Base-by-base conservation (phyloP, 2,113 vertebrate genomes). In the Azemiops feae region DNA sequence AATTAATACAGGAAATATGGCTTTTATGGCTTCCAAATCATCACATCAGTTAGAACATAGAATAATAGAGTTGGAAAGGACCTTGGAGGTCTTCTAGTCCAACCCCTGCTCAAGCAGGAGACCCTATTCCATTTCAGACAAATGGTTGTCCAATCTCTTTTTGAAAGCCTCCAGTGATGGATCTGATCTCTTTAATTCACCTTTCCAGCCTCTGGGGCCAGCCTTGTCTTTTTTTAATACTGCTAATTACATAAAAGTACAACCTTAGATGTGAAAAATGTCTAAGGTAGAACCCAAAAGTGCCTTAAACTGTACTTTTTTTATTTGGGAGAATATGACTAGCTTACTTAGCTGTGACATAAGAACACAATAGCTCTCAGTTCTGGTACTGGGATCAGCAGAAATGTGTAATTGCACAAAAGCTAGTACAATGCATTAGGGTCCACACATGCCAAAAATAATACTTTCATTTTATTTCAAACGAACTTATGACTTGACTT, bases 401-500 rank as follows among this genome's bases (percentile, higher is more conserved):
- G 50, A 11, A 34, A 87, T 34, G 30, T 11, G 7, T 52, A 30
- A 11, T 14, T 86, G 43, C 18, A 14, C 3, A 6, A 52, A 34
- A 30, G 30, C 27, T 60, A 27, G 55, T 8, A 50, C 27, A 87
- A 25, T 87, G 91, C 89, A 91, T 94, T 95, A 95, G 95, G 95
- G 91, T 86, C 60, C 39, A 11, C 11, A n/a, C 11, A 47, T 86
- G 27, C 23, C 50, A n/a, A 55, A 92, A 57, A 89, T n/a, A 92
- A 93, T 10, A 86, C 92, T 74, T 96, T 93, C 93, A 90, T 94
- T 93, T 94, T 57, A 34, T 94, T 95, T 91, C 94, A 94, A 91
- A 93, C 95, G 88, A 95, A 89, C 90, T 85, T 91, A 64, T 95
- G 90, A 92, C 85, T 91, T 94, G 57, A 90, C 47, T 94, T 91